Evolutionary conservation across 1,140 invertebrate genomes (phyloP).

Genomic region (Caenorhabditis briggsae): DNA sequence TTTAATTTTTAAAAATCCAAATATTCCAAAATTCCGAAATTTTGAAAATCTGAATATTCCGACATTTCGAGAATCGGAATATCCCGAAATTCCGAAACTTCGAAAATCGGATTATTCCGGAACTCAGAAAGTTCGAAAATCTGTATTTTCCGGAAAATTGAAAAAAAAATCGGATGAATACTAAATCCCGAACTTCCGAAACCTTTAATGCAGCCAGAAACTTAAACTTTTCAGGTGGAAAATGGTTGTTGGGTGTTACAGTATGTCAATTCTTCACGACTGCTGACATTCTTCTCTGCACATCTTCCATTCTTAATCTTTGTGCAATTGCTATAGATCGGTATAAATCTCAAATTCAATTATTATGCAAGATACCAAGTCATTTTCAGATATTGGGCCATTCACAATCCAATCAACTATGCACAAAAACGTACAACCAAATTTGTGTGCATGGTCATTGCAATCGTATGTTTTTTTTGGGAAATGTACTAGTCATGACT

Average conservation of each 20-base stretch:
- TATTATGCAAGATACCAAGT: background rate
- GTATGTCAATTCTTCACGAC: conserved; percentile 99
- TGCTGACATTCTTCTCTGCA: conserved; percentile 98
- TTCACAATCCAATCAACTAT: conserved; percentile 96
- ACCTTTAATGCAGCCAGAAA: no score
- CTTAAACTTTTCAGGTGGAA: conserved; percentile 82
- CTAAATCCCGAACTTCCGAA: no score
- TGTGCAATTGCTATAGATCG: conserved; percentile 97
- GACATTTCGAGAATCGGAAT: no score
- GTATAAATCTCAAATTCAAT: background rate
- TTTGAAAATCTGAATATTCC: no score
- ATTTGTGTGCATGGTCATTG: conserved; percentile 77
- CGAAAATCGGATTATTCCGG: no score
- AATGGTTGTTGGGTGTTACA: conserved; percentile 90
- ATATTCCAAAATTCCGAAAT: no score
- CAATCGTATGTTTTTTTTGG: conserved; percentile 66
- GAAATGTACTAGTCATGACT: conserved; percentile 44
- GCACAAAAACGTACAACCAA: conserved; percentile 89
- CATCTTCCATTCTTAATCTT: conserved; percentile 96
- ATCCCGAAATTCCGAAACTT: no score
- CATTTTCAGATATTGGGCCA: conserved; percentile 88
- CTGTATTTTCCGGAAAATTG: no score
- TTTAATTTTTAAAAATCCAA: no score
- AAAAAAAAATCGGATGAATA: no score
- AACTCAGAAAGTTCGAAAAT: no score